Evolutionary conservation across 2,113 vertebrate genomes (phyloP).

Genomic region (Coryphaenoides rupestris): DNA sequence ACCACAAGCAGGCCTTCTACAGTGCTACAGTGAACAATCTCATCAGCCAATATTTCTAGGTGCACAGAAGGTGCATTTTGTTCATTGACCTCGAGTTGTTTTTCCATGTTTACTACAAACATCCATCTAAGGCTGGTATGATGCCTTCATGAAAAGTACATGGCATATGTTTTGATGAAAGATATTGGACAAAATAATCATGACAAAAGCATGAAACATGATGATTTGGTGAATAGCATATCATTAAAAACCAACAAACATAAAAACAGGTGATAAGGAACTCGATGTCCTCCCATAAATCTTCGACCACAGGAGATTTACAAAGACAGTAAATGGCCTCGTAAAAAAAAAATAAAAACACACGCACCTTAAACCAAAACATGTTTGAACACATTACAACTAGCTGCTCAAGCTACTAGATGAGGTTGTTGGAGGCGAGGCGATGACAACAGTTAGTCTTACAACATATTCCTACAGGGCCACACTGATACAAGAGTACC

Average conservation of each 20-base stretch:
- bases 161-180: no score
- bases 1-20: conserved; percentile 47
- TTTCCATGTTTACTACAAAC: conserved; percentile 1
- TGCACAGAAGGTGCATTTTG: conserved; percentile 7
- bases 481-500: no score
- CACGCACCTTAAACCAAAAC: conserved; percentile 29
- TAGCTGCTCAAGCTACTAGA: conserved; percentile 21
- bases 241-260: conserved; percentile 8
- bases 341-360: conserved; percentile 20
- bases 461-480: conserved; percentile 8
- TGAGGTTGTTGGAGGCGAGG: conserved; percentile 28
- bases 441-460: conserved; percentile 31
- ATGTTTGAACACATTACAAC: conserved; percentile 23
- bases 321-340: conserved; percentile 25
- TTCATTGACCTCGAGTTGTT: neutral
- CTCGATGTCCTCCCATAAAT: conserved; percentile 9
- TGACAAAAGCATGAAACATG: no score
- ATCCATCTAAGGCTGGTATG: no score
- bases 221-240: conserved; percentile 40
- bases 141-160: no score
- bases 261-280: conserved; percentile 19
- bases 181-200: no score
- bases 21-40: conserved; percentile 55
- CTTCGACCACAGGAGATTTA: conserved; percentile 32
- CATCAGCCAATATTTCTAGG: conserved; percentile 5